Conservation (phyloP, 2,113 vertebrate genomes). For the Corythornis vintsioides region DNA sequence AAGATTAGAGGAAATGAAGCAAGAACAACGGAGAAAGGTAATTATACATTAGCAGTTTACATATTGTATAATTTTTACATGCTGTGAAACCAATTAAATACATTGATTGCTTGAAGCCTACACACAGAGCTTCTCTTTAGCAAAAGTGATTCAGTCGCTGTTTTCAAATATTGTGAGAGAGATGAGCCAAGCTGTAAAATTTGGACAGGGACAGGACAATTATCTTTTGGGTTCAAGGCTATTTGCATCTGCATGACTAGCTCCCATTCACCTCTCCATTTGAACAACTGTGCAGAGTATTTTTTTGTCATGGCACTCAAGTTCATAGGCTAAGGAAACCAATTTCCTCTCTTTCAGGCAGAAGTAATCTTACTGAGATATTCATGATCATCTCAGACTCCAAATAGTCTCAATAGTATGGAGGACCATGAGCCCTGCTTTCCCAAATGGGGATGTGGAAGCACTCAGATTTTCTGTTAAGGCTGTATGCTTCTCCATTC, state of each 20-base stretch:
- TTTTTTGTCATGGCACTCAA: background rate
- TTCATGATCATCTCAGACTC: background rate
- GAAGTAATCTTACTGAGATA: background rate
- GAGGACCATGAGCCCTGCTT: background rate
- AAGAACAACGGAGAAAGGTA: constrained; percentile 77
- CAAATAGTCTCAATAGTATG: background rate
- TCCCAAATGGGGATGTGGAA: background rate
- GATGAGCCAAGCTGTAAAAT: constrained; percentile 7
- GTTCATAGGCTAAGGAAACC: background rate
- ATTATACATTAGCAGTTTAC: constrained; percentile 40
- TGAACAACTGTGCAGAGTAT: background rate
- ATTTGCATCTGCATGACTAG: background rate
- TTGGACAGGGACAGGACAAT: background rate
- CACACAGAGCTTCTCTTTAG: background rate
- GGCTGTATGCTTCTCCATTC: background rate
- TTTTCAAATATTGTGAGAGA: constrained; percentile 8
- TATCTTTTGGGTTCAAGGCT: background rate
- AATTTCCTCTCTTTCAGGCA: background rate
- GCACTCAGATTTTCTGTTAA: background rate
- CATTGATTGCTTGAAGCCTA: constrained; percentile 48
- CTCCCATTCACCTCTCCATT: background rate
- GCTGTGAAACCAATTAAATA: constrained; percentile 52
- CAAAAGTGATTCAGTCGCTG: background rate
- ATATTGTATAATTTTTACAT: constrained; percentile 46
- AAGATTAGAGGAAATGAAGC: constrained; percentile 72